Evolutionary conservation across 2,888 invertebrate genomes (phyloP).

Genomic region (Dicroscelio sp.): DNA sequence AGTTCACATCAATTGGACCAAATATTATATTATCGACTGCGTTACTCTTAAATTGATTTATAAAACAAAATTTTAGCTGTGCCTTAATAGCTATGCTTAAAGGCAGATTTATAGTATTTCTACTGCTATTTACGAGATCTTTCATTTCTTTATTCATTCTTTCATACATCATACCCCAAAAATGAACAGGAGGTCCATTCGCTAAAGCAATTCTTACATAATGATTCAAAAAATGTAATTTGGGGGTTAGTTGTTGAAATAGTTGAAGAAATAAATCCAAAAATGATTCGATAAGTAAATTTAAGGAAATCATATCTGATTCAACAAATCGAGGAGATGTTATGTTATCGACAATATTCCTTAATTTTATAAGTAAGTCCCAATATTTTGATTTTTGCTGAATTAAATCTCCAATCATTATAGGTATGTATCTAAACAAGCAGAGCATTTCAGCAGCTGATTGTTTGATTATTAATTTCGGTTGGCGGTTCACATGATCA

Average conservation of each 20-base stretch:
- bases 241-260: neutral
- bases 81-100: constrained; percentile 44
- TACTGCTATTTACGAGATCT: constrained; percentile 21
- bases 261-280: constrained; percentile 3
- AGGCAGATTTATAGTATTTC: constrained; percentile 43
- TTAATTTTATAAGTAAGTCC: neutral
- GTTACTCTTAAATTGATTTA: constrained; percentile 23
- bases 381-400: neutral
- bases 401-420: too few relatives aligned
- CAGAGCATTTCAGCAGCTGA: too few relatives aligned
- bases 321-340: too few relatives aligned
- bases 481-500: too few relatives aligned
- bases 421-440: too few relatives aligned
- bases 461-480: too few relatives aligned
- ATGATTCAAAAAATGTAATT: constrained; percentile 52
- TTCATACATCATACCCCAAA: constrained; percentile 65
- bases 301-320: too few relatives aligned
- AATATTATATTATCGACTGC: constrained; percentile 2
- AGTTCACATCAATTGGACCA: constrained; percentile 45
- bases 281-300: too few relatives aligned
- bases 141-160: constrained; percentile 57
- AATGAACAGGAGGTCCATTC: constrained; percentile 67
- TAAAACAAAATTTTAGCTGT: constrained; percentile 54
- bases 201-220: constrained; percentile 36
- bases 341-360: too few relatives aligned